phyloP scores from a whole-genome alignment of 92 coral and sea anemone genomes.

The Plumapathes pennacea region DNA sequence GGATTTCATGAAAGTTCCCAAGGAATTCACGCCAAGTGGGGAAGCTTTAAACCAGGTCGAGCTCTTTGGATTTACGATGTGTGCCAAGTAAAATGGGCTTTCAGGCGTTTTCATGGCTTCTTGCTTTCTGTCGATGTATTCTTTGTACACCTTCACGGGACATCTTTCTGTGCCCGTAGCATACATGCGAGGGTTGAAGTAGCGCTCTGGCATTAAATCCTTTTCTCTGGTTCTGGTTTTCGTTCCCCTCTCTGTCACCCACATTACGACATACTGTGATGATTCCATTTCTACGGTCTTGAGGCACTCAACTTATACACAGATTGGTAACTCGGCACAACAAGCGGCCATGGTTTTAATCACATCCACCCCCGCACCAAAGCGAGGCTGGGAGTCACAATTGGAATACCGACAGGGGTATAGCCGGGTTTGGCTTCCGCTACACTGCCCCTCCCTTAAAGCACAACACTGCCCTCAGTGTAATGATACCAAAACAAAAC shows the following conservation, averaged over 20 bases:
- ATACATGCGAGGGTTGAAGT: conserved; percentile 13
- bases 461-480: too few relatives aligned
- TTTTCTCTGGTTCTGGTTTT: conserved; percentile 24
- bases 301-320: too few relatives aligned
- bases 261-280: too few relatives aligned
- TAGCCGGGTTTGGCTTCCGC: too few relatives aligned
- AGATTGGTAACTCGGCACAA: too few relatives aligned
- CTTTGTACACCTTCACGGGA: conserved; percentile 7
- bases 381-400: too few relatives aligned
- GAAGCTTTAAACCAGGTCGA: conserved; percentile 21
- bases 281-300: too few relatives aligned
- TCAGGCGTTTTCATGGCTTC: conserved; percentile 26
- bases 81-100: conserved; percentile 15
- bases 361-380: too few relatives aligned
- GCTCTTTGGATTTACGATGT: not conserved
- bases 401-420: too few relatives aligned
- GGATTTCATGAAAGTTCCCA: conserved; percentile 34
- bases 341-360: too few relatives aligned
- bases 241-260: conserved; percentile 14
- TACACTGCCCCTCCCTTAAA: too few relatives aligned
- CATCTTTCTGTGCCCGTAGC: conserved; percentile 7
- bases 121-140: conserved; percentile 11
- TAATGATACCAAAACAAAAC: too few relatives aligned
- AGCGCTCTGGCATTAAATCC: conserved; percentile 4
- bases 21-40: conserved; percentile 38